These are phyloP conservation scores for Philaethria dido DNA, from an alignment of 2,888 invertebrate genomes.

Conservation along the genomic window DNA sequence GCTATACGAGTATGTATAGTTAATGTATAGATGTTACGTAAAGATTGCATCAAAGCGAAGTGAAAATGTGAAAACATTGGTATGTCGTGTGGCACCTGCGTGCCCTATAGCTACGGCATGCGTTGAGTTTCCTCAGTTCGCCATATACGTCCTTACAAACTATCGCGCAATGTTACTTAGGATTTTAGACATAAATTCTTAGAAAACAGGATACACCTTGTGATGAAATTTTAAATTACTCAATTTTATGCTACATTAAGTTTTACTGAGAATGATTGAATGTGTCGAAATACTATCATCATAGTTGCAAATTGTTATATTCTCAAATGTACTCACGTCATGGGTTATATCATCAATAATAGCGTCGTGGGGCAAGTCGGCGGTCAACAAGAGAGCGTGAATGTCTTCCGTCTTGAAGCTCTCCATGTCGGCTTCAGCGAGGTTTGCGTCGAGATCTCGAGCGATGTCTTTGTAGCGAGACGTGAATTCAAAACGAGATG, in stretches of 20 bases:
- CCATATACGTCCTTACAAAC: conserved; percentile 40
- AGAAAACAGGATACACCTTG: conserved; percentile 13
- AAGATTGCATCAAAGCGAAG: conserved; percentile 41
- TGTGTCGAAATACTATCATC: conserved; percentile 2
- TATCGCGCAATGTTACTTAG: conserved; percentile 31
- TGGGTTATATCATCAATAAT: conserved; percentile 78
- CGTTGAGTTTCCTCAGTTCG: conserved; percentile 40
- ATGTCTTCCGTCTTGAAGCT: conserved; percentile 96
- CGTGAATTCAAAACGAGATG: conserved; percentile 78
- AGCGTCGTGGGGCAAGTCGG: conserved; percentile 88
- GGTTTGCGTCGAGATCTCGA: conserved; percentile 94
- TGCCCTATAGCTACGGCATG: conserved; percentile 37
- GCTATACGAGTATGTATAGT: conserved; percentile 19
- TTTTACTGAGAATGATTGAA: conserved; percentile 12
- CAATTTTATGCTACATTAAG: conserved; percentile 6
- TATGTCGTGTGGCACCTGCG: conserved; percentile 18
- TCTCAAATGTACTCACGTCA: conserved; percentile 71
- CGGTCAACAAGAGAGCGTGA: conserved; percentile 89
- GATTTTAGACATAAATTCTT: conserved; percentile 8
- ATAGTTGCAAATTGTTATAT: conserved; percentile 1
- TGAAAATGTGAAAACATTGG: conserved; percentile 46
- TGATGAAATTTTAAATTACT: not conserved
- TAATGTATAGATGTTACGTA: conserved; percentile 37
- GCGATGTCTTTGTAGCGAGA: conserved; percentile 93
- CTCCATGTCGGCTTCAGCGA: conserved; percentile 98